These are phyloP conservation scores for Struthidea cinerea DNA, from an alignment of 2,113 vertebrate species.

Conservation along the genomic window DNA sequence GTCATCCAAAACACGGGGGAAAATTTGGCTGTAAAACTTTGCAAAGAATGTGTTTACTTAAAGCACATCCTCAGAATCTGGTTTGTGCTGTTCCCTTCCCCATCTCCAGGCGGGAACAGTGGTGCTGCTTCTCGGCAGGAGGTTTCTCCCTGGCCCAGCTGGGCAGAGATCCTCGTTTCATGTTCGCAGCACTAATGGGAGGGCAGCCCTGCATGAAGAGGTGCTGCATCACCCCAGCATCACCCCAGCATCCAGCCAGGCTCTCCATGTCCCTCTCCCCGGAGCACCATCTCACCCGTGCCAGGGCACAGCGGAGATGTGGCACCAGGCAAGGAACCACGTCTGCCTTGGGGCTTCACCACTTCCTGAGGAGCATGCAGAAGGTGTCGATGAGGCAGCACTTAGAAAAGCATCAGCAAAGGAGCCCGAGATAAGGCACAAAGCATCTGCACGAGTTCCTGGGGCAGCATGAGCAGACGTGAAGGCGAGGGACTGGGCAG, in stretches of 20 bases:
- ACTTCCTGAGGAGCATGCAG: not conserved
- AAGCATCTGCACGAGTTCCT: not conserved
- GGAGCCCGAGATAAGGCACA: not conserved
- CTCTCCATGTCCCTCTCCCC: not conserved
- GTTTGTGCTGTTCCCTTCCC: not conserved
- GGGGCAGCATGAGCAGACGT: not conserved
- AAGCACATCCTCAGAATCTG: not conserved
- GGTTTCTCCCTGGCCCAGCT: not conserved
- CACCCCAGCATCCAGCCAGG: not conserved
- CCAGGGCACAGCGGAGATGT: not conserved
- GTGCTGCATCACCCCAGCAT: not conserved
- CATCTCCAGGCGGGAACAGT: not conserved
- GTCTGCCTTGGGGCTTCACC: not conserved
- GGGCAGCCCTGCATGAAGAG: not conserved
- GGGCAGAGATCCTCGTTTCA: not conserved
- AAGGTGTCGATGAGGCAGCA: not conserved
- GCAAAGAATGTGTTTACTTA: not conserved
- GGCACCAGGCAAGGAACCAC: accelerated
- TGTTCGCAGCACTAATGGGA: not conserved
- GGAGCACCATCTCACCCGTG: accelerated
- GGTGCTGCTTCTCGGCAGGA: not conserved
- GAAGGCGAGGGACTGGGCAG: not conserved
- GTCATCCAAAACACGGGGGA: not conserved
- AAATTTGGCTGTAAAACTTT: not conserved
- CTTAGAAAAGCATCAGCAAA: not conserved